These are phyloP conservation scores for Crocodylus rhombifer DNA, from an alignment of 2,797 vertebrate genomes.

Conservation along the genomic window DNA sequence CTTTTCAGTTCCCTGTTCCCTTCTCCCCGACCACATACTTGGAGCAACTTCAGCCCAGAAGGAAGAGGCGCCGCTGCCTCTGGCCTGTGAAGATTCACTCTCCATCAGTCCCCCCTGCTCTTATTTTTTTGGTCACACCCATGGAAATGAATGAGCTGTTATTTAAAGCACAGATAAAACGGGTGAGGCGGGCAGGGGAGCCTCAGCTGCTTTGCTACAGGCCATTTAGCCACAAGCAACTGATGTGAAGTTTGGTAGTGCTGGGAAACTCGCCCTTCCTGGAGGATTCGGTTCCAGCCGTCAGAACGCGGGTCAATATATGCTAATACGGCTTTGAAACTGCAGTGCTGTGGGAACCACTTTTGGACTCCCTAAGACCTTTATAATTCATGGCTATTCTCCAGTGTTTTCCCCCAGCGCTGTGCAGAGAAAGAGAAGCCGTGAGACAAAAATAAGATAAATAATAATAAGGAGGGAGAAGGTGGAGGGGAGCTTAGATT, in stretches of 20 bases:
- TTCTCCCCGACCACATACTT: background rate
- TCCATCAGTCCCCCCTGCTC: no score
- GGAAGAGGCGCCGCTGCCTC: background rate
- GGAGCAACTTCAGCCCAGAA: background rate
- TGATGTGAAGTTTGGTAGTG: background rate
- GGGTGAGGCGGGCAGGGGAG: background rate
- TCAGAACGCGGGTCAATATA: constrained; percentile 80
- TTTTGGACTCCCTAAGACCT: constrained; percentile 64
- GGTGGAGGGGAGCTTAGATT: constrained; percentile 55
- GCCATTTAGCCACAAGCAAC: background rate
- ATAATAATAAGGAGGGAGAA: constrained; percentile 43
- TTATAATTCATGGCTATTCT: constrained; percentile 76
- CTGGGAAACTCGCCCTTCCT: constrained; percentile 62
- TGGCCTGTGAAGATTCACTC: background rate
- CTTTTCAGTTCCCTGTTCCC: background rate
- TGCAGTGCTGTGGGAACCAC: constrained; percentile 58
- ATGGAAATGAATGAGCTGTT: background rate
- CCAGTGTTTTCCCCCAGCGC: constrained; percentile 62
- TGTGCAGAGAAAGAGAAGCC: background rate
- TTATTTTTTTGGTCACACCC: background rate
- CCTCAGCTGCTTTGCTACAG: background rate
- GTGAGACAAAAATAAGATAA: constrained; percentile 38
- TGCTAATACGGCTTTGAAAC: constrained; percentile 79
- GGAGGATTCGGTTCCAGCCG: constrained; percentile 62
- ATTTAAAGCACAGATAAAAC: background rate